Percentiles rank a stretch among this genome's conserved stretches.
Conservation (phyloP, 2,888 invertebrate genomes). For the Diarsia rubi region DNA sequence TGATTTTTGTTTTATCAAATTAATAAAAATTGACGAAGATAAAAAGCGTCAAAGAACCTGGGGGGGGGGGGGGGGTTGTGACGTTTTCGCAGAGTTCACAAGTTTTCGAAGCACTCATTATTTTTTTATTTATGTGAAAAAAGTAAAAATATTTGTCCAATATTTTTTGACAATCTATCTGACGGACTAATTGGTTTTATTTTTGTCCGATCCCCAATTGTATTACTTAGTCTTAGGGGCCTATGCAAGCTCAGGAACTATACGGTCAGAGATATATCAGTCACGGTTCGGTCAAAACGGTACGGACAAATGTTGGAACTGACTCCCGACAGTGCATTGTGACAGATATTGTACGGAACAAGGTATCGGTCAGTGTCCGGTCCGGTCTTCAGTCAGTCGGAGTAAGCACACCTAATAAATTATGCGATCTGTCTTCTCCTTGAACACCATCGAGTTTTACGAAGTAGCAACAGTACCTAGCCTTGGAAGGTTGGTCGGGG, state of each 20-base stretch:
- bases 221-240: too few relatives aligned
- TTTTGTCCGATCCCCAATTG: too few relatives aligned
- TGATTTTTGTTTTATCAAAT: too few relatives aligned
- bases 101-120: too few relatives aligned
- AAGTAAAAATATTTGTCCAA: too few relatives aligned
- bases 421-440: conserved; percentile 46
- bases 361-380: neutral
- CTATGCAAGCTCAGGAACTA: neutral
- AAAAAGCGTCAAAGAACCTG: too few relatives aligned
- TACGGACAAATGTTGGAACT: neutral
- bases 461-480: conserved; percentile 24
- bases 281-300: neutral
- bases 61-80: too few relatives aligned
- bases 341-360: neutral
- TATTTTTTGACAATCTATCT: too few relatives aligned
- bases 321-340: neutral
- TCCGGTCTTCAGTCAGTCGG: neutral
- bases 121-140: too few relatives aligned
- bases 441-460: conserved; percentile 6
- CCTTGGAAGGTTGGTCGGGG: conserved; percentile 28
- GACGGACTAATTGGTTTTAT: too few relatives aligned
- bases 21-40: too few relatives aligned
- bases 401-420: neutral
- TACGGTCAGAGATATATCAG: neutral
- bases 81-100: too few relatives aligned